Percentiles rank a stretch among this genome's conserved stretches.
These are phyloP conservation scores for Encarsia formosa DNA, from an alignment of 2,888 invertebrate genomes.

Conservation along the genomic window DNA sequence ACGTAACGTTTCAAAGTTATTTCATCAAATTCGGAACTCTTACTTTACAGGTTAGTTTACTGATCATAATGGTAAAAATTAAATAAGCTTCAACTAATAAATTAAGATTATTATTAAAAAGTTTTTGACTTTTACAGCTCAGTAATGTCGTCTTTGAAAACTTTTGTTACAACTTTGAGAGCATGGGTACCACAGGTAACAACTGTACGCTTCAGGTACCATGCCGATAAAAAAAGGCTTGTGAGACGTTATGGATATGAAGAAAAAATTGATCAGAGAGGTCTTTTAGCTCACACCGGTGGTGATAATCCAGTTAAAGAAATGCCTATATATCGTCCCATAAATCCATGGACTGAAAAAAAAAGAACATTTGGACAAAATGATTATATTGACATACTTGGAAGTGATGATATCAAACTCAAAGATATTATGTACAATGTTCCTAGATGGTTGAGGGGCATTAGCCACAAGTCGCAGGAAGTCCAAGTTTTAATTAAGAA, in stretches of 20 bases:
- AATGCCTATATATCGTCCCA: constrained; percentile 69
- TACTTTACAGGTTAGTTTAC: background rate
- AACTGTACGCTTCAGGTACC: constrained; percentile 56
- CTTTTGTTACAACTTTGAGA: too few species aligned
- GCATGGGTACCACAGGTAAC: constrained; percentile 49
- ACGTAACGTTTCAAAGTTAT: too few species aligned
- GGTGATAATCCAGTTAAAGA: constrained; percentile 55
- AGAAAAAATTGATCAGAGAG: constrained; percentile 64
- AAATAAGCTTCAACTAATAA: background rate
- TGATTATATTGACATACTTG: constrained; percentile 95
- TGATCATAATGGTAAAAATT: background rate
- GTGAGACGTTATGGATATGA: constrained; percentile 68
- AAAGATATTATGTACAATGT: constrained; percentile 78
- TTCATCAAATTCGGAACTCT: too few species aligned
- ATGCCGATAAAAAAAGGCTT: constrained; percentile 53
- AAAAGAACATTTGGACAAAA: constrained; percentile 89
- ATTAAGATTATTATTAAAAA: background rate
- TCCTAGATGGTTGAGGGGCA: constrained; percentile 86
- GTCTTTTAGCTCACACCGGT: constrained; percentile 66
- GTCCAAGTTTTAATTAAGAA: constrained; percentile 74
- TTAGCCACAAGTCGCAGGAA: constrained; percentile 80
- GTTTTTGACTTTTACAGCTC: background rate
- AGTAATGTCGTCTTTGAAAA: background rate
- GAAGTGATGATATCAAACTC: constrained; percentile 78
- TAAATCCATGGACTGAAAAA: constrained; percentile 70